Evolutionary conservation across 23 tunicate genomes (phyloP).

Genomic region (Clavelina lepadiformis): DNA sequence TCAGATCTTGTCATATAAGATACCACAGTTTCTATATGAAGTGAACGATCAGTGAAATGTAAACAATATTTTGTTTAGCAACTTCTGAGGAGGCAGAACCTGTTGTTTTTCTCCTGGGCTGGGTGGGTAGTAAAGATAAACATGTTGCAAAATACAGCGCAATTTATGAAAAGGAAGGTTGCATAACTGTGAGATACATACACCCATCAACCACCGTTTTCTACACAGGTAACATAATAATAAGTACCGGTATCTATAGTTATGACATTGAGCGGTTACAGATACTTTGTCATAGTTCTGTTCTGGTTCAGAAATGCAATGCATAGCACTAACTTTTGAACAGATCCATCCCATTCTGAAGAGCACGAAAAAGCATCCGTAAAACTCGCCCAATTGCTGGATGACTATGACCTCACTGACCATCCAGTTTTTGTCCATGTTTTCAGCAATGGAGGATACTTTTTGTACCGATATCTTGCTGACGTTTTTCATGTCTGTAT

Average conservation of each 20-base stretch:
- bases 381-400: slow-evolving; percentile 66
- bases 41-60: background rate
- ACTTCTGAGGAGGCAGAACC: slow-evolving; percentile 53
- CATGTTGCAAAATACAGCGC: slow-evolving; percentile 71
- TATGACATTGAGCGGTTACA: too few species aligned
- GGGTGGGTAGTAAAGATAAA: slow-evolving; percentile 76
- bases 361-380: slow-evolving; percentile 29
- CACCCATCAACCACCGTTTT: slow-evolving; percentile 30
- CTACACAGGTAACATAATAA: slow-evolving; percentile 36
- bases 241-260: too few species aligned
- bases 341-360: slow-evolving; percentile 45
- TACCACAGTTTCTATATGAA: background rate
- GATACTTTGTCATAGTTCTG: too few species aligned
- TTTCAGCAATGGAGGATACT: slow-evolving; percentile 90
- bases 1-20: background rate
- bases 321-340: too few species aligned
- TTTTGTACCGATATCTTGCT: slow-evolving; percentile 55
- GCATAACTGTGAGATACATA: slow-evolving; percentile 72
- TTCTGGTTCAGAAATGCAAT: too few species aligned
- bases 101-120: slow-evolving; percentile 83
- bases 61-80: slow-evolving; percentile 14
- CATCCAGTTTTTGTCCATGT: slow-evolving; percentile 69
- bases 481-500: slow-evolving; percentile 40
- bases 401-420: slow-evolving; percentile 72
- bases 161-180: slow-evolving; percentile 85